A percentile compares a stretch with the other conserved stretches of the same genome.
Conservation (phyloP, 2,888 invertebrate genomes). For the Stratiomys singularior region DNA sequence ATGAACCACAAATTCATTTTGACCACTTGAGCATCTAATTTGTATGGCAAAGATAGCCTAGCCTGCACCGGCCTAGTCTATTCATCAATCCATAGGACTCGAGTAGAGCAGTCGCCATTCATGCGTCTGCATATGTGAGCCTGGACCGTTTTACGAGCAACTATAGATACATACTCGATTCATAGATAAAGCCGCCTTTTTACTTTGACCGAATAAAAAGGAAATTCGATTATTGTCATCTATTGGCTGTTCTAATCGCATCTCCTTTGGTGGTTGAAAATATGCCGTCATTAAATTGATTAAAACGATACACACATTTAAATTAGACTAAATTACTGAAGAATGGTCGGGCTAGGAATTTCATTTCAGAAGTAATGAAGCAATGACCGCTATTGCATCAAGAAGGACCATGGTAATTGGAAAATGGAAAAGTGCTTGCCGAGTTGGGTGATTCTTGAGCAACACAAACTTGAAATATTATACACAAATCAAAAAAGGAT, state of each 20-base stretch:
- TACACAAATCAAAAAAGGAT: too few relatives aligned
- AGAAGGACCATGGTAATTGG: not conserved
- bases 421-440: too few relatives aligned
- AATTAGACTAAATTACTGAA: slow-evolving; percentile 30
- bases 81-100: not conserved
- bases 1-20: slow-evolving; percentile 39
- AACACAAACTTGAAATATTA: too few relatives aligned
- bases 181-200: slow-evolving; percentile 35
- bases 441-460: too few relatives aligned
- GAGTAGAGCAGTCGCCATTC: not conserved
- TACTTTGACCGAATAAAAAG: slow-evolving; percentile 41
- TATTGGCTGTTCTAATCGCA: slow-evolving; percentile 38
- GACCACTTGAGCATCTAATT: slow-evolving; percentile 36
- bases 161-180: not conserved
- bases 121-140: not conserved
- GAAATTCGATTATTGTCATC: slow-evolving; percentile 42
- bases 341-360: slow-evolving; percentile 24
- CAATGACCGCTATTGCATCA: too few relatives aligned
- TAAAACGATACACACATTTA: slow-evolving; percentile 44
- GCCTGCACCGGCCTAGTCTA: not conserved
- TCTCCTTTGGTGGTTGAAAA: slow-evolving; percentile 1
- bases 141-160: not conserved
- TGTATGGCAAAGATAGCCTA: not conserved
- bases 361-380: slow-evolving; percentile 16
- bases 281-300: slow-evolving; percentile 35